These are phyloP conservation scores for Cheilosia grossa DNA, from an alignment of 2,888 invertebrate species.

Conservation along the genomic window DNA sequence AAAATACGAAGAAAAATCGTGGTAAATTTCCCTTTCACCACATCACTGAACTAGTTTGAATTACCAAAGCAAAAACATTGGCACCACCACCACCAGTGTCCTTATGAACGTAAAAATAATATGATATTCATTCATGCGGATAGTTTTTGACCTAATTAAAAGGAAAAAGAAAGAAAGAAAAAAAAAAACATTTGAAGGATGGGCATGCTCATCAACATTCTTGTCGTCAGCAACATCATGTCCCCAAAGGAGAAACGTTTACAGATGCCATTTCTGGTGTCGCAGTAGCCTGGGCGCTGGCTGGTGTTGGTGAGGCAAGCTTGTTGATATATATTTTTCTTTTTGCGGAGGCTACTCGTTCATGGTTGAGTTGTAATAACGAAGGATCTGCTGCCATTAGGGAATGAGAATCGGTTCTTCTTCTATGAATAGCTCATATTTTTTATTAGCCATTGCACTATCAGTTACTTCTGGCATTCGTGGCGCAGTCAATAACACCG, in stretches of 20 bases:
- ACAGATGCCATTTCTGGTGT: constrained; percentile 32
- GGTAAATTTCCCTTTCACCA: too few relatives aligned
- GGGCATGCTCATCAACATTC: constrained; percentile 54
- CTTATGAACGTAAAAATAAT: constrained; percentile 53
- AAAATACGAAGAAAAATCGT: too few relatives aligned
- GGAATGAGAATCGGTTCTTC: constrained; percentile 28
- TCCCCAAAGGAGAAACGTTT: constrained; percentile 61
- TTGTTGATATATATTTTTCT: constrained; percentile 29
- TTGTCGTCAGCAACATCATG: constrained; percentile 43
- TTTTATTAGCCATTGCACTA: constrained; percentile 41
- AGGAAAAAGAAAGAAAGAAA: constrained; percentile 26
- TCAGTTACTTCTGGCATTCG: constrained; percentile 39
- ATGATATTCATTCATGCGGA: constrained; percentile 62
- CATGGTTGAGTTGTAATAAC: constrained; percentile 35
- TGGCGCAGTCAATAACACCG: constrained; percentile 29
- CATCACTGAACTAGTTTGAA: constrained; percentile 6
- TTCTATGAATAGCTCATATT: constrained; percentile 49
- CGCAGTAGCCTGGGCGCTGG: background rate
- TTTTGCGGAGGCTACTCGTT: constrained; percentile 29
- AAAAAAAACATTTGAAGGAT: constrained; percentile 26
- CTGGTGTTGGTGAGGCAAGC: constrained; percentile 26
- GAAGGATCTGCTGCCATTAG: constrained; percentile 23
- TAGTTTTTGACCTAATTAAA: constrained; percentile 71
- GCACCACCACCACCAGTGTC: constrained; percentile 8
- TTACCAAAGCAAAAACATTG: constrained; percentile 26